These are phyloP conservation scores for Gulo gulo DNA, from an alignment of 2,113 vertebrate species.

Conservation along the genomic window DNA sequence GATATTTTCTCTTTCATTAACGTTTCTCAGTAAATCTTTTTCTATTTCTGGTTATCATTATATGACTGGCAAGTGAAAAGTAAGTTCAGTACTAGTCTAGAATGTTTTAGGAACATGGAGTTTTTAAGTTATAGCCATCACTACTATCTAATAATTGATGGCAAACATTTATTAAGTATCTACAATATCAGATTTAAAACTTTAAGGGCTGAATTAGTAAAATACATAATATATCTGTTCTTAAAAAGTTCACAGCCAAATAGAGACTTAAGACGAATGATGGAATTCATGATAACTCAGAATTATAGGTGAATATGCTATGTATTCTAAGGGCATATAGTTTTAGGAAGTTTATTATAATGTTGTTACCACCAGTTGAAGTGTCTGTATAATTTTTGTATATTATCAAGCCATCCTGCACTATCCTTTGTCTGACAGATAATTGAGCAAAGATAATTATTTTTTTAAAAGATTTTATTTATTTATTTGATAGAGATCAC, in stretches of 20 bases:
- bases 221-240: constrained; percentile 11
- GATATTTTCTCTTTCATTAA: constrained; percentile 30
- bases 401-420: not conserved
- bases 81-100: constrained; percentile 1
- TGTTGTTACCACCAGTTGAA: not conserved
- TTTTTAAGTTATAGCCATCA: not conserved
- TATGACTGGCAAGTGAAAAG: not conserved
- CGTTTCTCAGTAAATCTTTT: constrained; percentile 24
- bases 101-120: constrained; percentile 27
- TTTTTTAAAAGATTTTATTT: not conserved
- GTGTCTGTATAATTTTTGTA: not conserved
- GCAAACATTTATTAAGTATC: not conserved
- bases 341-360: constrained; percentile 16
- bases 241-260: not conserved
- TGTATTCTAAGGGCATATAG: not conserved
- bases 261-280: not conserved
- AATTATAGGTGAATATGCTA: not conserved
- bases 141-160: constrained; percentile 35
- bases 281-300: not conserved
- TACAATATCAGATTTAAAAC: not conserved
- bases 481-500: not conserved
- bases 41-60: constrained; percentile 35
- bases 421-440: not conserved
- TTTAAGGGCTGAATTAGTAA: not conserved
- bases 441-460: constrained; percentile 36